phyloP scores from a whole-genome alignment of 2,113 vertebrate species.

The Silurus glanis region DNA sequence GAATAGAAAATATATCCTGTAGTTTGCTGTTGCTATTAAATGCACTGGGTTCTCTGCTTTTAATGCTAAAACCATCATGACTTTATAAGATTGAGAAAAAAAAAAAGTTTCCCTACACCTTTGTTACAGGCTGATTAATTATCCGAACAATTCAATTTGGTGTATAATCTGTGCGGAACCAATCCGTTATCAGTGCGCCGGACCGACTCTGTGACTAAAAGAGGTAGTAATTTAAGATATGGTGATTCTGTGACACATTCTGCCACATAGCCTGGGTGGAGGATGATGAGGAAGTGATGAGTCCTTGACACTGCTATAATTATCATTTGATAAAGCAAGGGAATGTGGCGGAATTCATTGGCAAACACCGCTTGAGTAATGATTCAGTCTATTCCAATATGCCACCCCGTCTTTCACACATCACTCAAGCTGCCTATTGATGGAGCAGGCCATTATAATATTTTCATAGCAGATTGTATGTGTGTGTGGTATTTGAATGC shows the following conservation, averaged over 20 bases:
- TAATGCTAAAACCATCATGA: background rate
- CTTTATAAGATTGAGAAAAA: background rate
- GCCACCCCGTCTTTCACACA: conserved; percentile 34
- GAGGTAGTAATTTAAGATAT: background rate
- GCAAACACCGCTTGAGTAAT: conserved; percentile 34
- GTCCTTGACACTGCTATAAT: conserved; percentile 28
- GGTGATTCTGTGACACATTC: background rate
- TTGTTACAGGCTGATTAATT: background rate
- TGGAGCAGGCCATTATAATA: conserved; percentile 35
- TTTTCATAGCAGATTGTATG: conserved; percentile 34
- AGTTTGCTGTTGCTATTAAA: background rate
- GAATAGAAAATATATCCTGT: background rate
- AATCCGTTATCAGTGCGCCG: background rate
- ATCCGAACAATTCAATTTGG: background rate
- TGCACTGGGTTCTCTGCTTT: background rate
- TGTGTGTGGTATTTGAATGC: background rate
- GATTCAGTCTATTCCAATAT: conserved; percentile 42
- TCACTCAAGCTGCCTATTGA: conserved; percentile 35
- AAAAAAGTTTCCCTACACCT: background rate
- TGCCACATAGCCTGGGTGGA: background rate
- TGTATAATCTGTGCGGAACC: background rate
- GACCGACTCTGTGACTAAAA: background rate
- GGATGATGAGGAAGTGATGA: conserved; percentile 29
- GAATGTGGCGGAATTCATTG: conserved; percentile 19
- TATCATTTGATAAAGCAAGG: conserved; percentile 28